Conservation (phyloP, 2,888 invertebrate genomes). For the Smittia aterrima region DNA sequence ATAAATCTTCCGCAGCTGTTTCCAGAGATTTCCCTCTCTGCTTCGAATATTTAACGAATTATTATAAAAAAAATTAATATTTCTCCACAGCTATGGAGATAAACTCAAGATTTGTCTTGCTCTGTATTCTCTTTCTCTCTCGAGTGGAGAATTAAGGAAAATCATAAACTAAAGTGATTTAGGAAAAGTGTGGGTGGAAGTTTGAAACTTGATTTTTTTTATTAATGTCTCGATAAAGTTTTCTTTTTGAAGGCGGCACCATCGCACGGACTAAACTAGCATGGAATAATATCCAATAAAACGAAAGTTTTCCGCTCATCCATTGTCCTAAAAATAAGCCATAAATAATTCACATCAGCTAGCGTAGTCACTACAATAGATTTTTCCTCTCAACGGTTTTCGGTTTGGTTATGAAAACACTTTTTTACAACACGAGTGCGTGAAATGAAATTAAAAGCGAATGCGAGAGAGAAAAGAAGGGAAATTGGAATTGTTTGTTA, state of each 20-base stretch:
- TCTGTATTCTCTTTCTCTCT: too few species aligned
- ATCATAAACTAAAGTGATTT: too few species aligned
- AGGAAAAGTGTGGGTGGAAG: too few species aligned
- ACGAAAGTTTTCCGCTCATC: neutral
- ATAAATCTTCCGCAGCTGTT: conserved; percentile 37
- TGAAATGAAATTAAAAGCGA: conserved; percentile 6
- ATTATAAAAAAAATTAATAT: neutral
- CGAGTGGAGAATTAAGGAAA: too few species aligned
- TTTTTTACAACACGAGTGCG: neutral
- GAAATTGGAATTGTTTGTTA: neutral
- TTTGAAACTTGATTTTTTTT: too few species aligned
- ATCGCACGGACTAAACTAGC: too few species aligned
- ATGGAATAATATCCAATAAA: neutral
- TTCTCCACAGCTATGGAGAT: neutral
- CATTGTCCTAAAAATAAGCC: conserved; percentile 28
- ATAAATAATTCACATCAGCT: conserved; percentile 31
- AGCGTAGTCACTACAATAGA: conserved; percentile 6
- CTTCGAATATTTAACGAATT: neutral
- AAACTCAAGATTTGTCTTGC: neutral
- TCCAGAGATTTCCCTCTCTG: neutral
- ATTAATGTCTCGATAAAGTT: too few species aligned
- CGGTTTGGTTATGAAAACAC: neutral
- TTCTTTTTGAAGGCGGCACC: too few species aligned
- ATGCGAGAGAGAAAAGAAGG: neutral
- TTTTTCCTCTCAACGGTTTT: neutral